phyloP scores from a whole-genome alignment of 2,113 vertebrate genomes.

The Lipotes vexillifer region DNA sequence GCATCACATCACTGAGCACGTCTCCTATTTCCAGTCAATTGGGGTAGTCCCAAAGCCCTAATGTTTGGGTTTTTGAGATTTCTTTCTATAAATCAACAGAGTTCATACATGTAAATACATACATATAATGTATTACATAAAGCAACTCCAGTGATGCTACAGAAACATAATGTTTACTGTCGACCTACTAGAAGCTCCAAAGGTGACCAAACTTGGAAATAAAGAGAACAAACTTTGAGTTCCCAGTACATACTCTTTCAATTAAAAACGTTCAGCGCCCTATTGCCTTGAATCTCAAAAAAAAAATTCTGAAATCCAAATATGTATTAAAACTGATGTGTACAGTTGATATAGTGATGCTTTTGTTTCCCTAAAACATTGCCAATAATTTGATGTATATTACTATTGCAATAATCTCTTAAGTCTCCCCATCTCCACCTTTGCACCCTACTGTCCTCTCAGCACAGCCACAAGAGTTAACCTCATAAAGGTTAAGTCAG shows the following conservation, averaged over 20 bases:
- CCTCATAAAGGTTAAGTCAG: background rate
- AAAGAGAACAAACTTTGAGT: background rate
- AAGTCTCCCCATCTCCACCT: too few relatives aligned
- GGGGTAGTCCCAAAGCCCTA: background rate
- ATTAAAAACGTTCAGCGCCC: background rate
- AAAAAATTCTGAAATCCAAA: background rate
- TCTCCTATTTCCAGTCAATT: too few relatives aligned
- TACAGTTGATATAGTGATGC: background rate
- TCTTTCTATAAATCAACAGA: background rate
- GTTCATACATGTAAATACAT: background rate
- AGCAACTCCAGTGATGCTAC: background rate
- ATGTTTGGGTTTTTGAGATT: background rate
- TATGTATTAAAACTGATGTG: background rate
- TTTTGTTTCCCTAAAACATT: background rate
- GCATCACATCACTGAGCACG: background rate
- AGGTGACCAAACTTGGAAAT: background rate
- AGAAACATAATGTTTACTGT: background rate
- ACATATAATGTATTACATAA: too few relatives aligned
- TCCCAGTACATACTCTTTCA: background rate
- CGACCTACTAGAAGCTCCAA: background rate
- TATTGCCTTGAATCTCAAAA: background rate
- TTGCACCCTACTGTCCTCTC: background rate
- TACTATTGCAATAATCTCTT: too few relatives aligned
- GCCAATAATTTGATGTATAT: background rate
- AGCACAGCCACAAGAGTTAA: background rate